A percentile compares a stretch with the other conserved stretches of the same genome.
Evolutionary conservation across 2,113 vertebrate species (phyloP).

Genomic region (Tachycineta bicolor): DNA sequence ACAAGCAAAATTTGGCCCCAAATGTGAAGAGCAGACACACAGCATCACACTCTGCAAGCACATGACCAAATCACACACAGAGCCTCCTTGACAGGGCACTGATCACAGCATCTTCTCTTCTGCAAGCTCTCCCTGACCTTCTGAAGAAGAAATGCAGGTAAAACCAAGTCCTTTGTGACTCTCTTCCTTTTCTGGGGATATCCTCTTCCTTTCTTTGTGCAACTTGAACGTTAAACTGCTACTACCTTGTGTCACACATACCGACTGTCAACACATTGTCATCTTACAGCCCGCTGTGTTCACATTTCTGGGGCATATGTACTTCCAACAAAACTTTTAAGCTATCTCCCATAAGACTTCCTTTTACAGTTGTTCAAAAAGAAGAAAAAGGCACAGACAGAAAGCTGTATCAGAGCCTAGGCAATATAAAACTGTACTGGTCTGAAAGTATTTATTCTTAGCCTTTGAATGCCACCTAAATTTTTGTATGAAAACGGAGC

Average conservation of each 20-base stretch:
- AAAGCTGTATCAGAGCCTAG: neutral
- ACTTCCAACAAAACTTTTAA: neutral
- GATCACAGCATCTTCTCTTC: neutral
- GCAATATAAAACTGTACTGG: neutral
- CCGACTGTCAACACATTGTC: accelerated
- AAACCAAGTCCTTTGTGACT: accelerated
- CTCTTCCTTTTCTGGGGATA: neutral
- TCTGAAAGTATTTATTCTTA: neutral
- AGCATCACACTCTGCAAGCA: neutral
- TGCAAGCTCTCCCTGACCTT: neutral
- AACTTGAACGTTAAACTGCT: neutral
- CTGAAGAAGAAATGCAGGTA: neutral
- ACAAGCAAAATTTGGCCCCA: neutral
- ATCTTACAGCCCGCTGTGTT: neutral
- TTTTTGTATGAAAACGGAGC: neutral
- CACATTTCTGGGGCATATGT: neutral
- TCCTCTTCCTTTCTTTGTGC: neutral
- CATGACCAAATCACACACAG: neutral
- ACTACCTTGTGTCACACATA: accelerated
- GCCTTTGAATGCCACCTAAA: neutral
- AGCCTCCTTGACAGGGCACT: accelerated
- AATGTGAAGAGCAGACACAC: neutral
- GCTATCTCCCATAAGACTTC: neutral
- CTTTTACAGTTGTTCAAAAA: neutral
- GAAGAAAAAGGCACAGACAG: neutral